Base-by-base conservation (phyloP, 2,888 invertebrate genomes). In the Tetramorium bicarinatum region DNA sequence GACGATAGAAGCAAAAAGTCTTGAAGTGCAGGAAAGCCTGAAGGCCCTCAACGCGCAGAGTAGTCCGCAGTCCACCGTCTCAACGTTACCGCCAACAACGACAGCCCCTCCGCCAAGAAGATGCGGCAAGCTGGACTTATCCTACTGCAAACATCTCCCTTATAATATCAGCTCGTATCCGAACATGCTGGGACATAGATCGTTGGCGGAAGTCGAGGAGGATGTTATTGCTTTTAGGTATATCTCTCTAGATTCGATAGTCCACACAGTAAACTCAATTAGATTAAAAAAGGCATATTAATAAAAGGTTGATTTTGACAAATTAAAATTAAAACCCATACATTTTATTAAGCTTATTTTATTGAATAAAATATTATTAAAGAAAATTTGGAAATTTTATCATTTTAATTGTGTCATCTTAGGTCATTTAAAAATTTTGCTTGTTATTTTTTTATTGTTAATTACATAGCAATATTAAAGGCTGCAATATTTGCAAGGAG, bases 161-260 rank as follows among this genome's bases (percentile, higher is more conserved):
- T 97, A 98, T 95, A 98, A 98, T 93, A 94, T 96, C 13, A 98
- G 98, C 0, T 97, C 98, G 0, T 98, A 97, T 94, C 98, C 98
- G 0, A 98, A 98, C 94, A 95, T 97, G 18, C 96, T 97, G 80
- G 97, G 97, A 0, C 97, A 98, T 90, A 94, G 95, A 69, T 96
- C 96, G 9, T 94, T 95, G 62, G 96, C 96, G 41, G 97, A 97
- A 61, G 96, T 98, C 6, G 95, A 96, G 87, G 96, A 97, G 59
- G 97, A 98, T 93, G 96, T 98, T 29, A 98, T 98, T 67, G 96
- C 97, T 0, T 98, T 97, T 93, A 95, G 96, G 95, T 96, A 84
- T 75, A n/a, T 59, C 18, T 25, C 11, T 2, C 8, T 15, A 29
- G 4, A 71, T 3, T 64, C 11, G 21, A 76, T 52, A 41, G 2